Conservation (phyloP, 2,888 invertebrate genomes). For the Epiblema foenella region DNA sequence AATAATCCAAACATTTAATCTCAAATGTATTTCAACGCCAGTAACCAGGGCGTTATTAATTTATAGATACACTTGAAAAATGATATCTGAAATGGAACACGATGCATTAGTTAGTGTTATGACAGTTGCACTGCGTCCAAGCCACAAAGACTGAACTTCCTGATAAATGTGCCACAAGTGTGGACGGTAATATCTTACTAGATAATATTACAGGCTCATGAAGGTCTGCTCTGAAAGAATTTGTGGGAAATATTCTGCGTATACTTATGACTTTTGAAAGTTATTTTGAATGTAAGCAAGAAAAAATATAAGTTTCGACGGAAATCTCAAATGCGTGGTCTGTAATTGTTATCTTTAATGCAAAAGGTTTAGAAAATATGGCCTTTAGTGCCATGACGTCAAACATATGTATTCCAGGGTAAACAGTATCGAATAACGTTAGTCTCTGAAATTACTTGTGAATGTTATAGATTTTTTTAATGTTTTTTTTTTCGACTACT, state of each 20-base stretch:
- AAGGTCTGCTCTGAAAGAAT: neutral
- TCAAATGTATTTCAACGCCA: neutral
- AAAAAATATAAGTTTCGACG: no score
- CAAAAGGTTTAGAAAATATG: no score
- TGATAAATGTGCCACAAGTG: slow-evolving; percentile 74
- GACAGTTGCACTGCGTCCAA: slow-evolving; percentile 75
- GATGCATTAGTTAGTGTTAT: slow-evolving; percentile 65
- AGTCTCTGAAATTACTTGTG: no score
- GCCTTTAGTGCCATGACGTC: no score
- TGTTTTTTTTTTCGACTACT: no score
- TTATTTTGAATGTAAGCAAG: no score
- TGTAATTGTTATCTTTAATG: no score
- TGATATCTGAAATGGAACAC: slow-evolving; percentile 57
- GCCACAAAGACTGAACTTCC: slow-evolving; percentile 70
- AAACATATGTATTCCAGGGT: no score
- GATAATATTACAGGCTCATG: slow-evolving; percentile 49
- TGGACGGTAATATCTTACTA: slow-evolving; percentile 50
- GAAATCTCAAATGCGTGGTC: no score
- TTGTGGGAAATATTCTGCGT: neutral
- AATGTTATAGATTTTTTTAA: no score
- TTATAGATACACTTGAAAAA: slow-evolving; percentile 52
- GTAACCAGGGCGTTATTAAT: slow-evolving; percentile 46
- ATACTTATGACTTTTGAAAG: neutral
- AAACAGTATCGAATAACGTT: no score
- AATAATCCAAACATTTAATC: no score